Evolutionary conservation across 2,113 vertebrate genomes (phyloP), one percentile per base, ranked within the genome.

Genomic region (Agapornis roseicollis): DNA sequence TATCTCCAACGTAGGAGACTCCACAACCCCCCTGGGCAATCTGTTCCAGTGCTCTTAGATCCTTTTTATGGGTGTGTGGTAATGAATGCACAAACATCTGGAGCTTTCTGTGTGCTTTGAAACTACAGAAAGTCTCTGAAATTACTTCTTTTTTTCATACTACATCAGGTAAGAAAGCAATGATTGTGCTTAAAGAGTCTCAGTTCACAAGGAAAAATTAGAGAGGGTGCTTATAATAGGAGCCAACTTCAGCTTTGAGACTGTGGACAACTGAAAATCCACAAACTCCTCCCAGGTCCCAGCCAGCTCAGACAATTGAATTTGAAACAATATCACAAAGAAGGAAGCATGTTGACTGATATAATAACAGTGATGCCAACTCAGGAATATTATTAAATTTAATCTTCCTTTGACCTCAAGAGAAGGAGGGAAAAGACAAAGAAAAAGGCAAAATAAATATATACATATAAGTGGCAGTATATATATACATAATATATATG

Each of bases 1-100:
- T n/a, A n/a, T n/a, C n/a, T n/a, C n/a, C n/a, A n/a, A n/a, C n/a
- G n/a, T n/a, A n/a, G n/a, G n/a, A n/a, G n/a, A n/a, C n/a, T n/a
- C n/a, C n/a, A n/a, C n/a, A n/a, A n/a, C n/a, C n/a, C n/a, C n/a
- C n/a, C n/a, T n/a, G n/a, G n/a, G n/a, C n/a, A n/a, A n/a, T n/a
- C n/a, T n/a, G n/a, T n/a, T n/a, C n/a, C n/a, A n/a, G n/a, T n/a
- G n/a, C n/a, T n/a, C n/a, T n/a, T n/a, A n/a, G n/a, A 47, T 6
- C 3, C 9, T 44, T 18, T 64, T 74, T 39, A 41, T 37, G 8
- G 1, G 1, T 27, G 12, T 1, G 2, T 72, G 49, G 6, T 28
- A 76, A 55, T 10, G 20, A 17, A n/a, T 50, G 14, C 31, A 63
- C 6, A n/a, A 58, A 13, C 3, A 47, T 80, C 25, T 83, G 9